Percentiles rank a stretch among this genome's conserved stretches.
phyloP scores from a whole-genome alignment of 2,797 vertebrate species.

The Lemur catta region DNA sequence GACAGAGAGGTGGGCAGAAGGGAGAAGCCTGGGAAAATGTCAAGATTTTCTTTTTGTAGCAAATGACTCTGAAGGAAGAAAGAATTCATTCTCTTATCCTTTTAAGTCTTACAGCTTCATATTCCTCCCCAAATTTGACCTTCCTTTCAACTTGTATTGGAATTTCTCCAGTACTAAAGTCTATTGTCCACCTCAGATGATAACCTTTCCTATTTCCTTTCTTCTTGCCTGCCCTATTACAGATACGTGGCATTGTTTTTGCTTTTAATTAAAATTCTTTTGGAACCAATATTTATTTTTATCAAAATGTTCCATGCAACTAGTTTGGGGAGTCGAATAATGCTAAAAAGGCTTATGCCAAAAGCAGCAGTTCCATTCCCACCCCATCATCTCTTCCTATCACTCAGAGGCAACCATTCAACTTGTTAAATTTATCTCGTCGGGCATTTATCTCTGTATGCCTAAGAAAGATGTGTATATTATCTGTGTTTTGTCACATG shows the following conservation, averaged over 20 bases:
- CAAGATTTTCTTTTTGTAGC: constrained; percentile 51
- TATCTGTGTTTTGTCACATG: background rate
- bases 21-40: background rate
- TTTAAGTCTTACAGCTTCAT: background rate
- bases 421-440: background rate
- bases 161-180: constrained; percentile 28
- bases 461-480: background rate
- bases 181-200: background rate
- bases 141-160: constrained; percentile 46
- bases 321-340: background rate
- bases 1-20: background rate
- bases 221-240: background rate
- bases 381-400: background rate
- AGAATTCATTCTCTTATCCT: constrained; percentile 8
- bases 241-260: background rate
- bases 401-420: background rate
- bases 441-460: background rate
- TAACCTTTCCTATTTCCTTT: constrained; percentile 45
- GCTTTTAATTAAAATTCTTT: constrained; percentile 26
- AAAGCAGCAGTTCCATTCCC: background rate
- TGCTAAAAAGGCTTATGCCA: background rate
- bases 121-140: constrained; percentile 35
- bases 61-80: constrained; percentile 30
- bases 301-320: background rate
- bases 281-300: constrained; percentile 17